Conservation (phyloP, 2,888 invertebrate genomes). For the Drosophila antonietae region DNA sequence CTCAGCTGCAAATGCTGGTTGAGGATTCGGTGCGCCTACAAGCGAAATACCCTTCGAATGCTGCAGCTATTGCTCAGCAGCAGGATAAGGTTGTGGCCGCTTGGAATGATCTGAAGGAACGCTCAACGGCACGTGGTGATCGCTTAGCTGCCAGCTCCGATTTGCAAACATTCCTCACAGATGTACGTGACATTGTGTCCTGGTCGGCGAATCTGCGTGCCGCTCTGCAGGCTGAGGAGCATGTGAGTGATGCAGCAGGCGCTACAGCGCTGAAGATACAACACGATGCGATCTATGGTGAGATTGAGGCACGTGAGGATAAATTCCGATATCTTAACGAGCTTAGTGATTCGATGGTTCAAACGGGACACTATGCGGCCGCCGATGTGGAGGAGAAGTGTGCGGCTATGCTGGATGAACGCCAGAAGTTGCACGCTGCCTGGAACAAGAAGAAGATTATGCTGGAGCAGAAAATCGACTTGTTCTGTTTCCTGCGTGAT, state of each 20-base stretch:
- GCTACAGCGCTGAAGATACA: conserved; percentile 93
- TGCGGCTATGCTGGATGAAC: conserved; percentile 90
- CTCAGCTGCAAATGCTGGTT: conserved; percentile 94
- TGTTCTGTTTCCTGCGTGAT: conserved; percentile 97
- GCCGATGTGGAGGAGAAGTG: conserved; percentile 92
- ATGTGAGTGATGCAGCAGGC: conserved; percentile 91
- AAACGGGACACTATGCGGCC: conserved; percentile 92
- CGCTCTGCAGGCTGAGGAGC: conserved; percentile 91
- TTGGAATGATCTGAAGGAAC: conserved; percentile 94
- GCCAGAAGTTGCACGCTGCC: conserved; percentile 91
- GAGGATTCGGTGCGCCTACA: conserved; percentile 96
- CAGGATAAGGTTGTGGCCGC: conserved; percentile 94
- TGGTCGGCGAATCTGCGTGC: conserved; percentile 94
- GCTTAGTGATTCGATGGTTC: conserved; percentile 92
- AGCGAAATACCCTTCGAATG: conserved; percentile 96
- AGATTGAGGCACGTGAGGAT: conserved; percentile 95
- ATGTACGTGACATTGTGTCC: conserved; percentile 93
- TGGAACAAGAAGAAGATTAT: conserved; percentile 96
- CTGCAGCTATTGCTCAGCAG: conserved; percentile 93
- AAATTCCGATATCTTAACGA: conserved; percentile 91
- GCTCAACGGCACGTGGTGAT: conserved; percentile 91
- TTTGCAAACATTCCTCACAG: conserved; percentile 94
- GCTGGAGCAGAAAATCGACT: conserved; percentile 95
- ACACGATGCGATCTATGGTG: conserved; percentile 92
- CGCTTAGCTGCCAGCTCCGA: conserved; percentile 94